Conservation (phyloP, 2,797 vertebrate species). For the Sebastes itinus region DNA sequence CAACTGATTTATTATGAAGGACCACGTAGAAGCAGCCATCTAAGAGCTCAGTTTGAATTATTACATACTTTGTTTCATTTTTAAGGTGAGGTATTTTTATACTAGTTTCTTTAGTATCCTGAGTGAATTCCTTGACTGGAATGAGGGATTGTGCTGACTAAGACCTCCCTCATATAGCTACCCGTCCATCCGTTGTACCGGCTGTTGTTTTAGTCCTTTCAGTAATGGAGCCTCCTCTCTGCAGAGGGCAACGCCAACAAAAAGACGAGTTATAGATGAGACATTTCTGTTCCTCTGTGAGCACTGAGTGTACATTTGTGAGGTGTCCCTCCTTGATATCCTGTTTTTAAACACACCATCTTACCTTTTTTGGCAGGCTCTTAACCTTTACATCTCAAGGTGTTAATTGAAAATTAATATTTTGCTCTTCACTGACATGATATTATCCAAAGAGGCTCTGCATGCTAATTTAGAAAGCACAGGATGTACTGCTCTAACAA, state of each 20-base stretch:
- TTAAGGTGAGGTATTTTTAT: not conserved
- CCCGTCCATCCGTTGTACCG: not conserved
- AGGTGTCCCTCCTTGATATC: not conserved
- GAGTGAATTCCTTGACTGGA: conserved; percentile 5
- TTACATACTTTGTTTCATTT: not conserved
- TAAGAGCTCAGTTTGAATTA: not conserved
- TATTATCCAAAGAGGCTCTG: not conserved
- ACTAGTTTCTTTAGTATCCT: not conserved
- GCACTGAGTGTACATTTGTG: not conserved
- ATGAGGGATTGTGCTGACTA: conserved; percentile 5
- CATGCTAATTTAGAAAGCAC: not conserved
- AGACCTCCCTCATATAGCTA: not conserved
- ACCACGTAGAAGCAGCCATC: not conserved
- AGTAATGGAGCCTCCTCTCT: not conserved
- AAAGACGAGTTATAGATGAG: not conserved
- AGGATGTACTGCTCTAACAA: not conserved
- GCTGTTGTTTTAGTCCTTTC: conserved; percentile 57
- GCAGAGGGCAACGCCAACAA: conserved; percentile 1
- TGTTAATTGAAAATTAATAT: not conserved
- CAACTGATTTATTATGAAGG: not conserved
- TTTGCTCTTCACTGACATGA: not conserved
- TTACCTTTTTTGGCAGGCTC: not conserved
- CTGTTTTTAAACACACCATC: not conserved
- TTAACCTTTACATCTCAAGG: not conserved
- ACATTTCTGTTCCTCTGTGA: conserved; percentile 23